Percentiles rank a stretch among this genome's conserved stretches.
These are phyloP conservation scores for Cerceris rybyensis DNA, from an alignment of 2,888 invertebrate genomes.

Conservation along the genomic window DNA sequence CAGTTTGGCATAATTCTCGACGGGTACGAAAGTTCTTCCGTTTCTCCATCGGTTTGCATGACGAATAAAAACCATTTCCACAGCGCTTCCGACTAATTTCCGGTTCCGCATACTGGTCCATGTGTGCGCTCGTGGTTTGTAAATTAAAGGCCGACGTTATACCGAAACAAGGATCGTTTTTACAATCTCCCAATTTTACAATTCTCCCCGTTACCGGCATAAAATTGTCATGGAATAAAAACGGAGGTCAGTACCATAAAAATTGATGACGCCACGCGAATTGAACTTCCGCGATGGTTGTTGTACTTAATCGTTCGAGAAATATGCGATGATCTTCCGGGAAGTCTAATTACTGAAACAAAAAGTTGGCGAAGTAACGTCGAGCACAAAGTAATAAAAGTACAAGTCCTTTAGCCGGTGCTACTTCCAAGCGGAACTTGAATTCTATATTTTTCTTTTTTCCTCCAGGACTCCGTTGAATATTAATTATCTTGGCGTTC, in stretches of 20 bases:
- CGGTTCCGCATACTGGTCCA: neutral
- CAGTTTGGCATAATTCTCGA: constrained; percentile 36
- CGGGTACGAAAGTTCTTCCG: constrained; percentile 1
- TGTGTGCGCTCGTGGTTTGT: constrained; percentile 5
- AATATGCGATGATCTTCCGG: neutral
- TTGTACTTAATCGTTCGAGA: neutral
- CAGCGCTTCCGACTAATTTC: constrained; percentile 4
- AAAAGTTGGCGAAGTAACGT: too few species aligned
- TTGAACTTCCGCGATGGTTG: neutral
- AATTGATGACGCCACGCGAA: neutral
- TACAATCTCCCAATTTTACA: constrained; percentile 2
- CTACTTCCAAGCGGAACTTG: neutral
- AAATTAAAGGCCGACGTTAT: constrained; percentile 5
- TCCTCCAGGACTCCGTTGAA: constrained; percentile 12
- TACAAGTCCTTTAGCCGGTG: too few species aligned
- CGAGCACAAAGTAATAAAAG: too few species aligned
- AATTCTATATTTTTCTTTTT: neutral
- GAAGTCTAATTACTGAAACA: neutral
- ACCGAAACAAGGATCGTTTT: constrained; percentile 1
- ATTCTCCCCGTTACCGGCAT: neutral
- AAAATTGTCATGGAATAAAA: neutral
- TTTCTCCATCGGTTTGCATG: constrained; percentile 25
- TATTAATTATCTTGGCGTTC: constrained; percentile 47
- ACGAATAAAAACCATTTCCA: constrained; percentile 37
- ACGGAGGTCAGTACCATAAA: neutral